phyloP scores from a whole-genome alignment of 1,140 invertebrate species.

The Propsilocerus akamusi region DNA sequence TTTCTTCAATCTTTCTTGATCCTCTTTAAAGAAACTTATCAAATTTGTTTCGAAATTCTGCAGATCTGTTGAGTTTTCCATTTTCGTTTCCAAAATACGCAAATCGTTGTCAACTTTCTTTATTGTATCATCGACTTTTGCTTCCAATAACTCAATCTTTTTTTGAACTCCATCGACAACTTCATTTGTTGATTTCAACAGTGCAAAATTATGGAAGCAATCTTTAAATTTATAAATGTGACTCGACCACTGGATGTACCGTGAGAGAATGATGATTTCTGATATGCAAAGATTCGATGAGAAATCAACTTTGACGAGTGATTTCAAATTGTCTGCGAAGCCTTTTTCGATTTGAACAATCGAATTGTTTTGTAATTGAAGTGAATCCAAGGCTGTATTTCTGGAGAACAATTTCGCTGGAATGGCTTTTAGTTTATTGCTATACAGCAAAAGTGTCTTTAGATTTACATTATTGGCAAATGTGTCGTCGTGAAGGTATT shows the following conservation, averaged over 20 bases:
- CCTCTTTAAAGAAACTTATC: background rate
- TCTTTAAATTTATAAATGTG: background rate
- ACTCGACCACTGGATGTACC: background rate
- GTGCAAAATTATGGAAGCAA: background rate
- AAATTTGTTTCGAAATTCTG: background rate
- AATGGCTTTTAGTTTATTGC: background rate
- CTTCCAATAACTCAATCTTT: background rate
- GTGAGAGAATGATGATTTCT: background rate
- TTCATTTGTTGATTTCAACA: background rate
- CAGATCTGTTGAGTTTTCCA: background rate
- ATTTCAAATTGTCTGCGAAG: background rate
- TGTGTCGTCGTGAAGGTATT: background rate
- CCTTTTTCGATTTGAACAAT: background rate
- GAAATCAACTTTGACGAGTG: background rate
- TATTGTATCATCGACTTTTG: background rate
- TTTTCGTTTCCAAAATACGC: background rate
- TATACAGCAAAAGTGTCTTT: background rate
- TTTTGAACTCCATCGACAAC: background rate
- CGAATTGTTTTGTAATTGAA: background rate
- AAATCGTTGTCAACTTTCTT: background rate
- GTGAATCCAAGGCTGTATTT: background rate
- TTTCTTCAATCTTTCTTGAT: background rate
- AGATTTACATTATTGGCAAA: background rate
- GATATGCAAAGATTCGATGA: background rate
- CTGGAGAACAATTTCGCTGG: background rate